Evolutionary conservation across 1,140 invertebrate species (phyloP).

Genomic region (Euglossa dilemma): DNA sequence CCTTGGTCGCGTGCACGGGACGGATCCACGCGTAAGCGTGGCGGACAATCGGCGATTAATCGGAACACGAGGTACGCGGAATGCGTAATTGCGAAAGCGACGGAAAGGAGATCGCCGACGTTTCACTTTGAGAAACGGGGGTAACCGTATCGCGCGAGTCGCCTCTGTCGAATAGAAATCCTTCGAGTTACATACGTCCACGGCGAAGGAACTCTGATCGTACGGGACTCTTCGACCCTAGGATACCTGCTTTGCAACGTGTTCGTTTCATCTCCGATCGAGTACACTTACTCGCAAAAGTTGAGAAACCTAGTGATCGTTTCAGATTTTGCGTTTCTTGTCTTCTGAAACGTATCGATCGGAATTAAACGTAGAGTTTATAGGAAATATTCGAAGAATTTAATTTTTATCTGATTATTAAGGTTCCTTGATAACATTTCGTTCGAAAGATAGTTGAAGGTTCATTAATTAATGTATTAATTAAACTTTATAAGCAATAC

Average conservation of each 20-base stretch:
- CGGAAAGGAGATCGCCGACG: constrained; percentile 42
- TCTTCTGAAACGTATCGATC: too few species aligned
- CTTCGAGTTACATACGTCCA: not conserved
- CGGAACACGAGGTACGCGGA: constrained; percentile 36
- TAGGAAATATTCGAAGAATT: too few species aligned
- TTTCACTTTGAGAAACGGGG: constrained; percentile 41
- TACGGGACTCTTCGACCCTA: not conserved
- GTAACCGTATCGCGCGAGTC: constrained; percentile 10
- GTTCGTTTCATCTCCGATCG: not conserved
- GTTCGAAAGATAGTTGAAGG: too few species aligned
- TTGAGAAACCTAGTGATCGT: too few species aligned
- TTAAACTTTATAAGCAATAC: too few species aligned
- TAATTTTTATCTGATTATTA: too few species aligned
- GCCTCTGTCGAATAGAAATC: not conserved
- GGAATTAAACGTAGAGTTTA: too few species aligned
- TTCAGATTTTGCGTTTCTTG: too few species aligned
- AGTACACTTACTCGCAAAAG: too few species aligned
- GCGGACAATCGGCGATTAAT: constrained; percentile 51
- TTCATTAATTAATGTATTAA: too few species aligned
- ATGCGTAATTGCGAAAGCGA: constrained; percentile 44
- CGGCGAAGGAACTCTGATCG: not conserved
- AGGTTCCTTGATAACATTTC: too few species aligned
- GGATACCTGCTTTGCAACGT: not conserved
- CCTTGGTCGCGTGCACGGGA: not conserved
- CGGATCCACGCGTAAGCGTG: constrained; percentile 30